These are phyloP conservation scores for Pollicipes pollicipes DNA, from an alignment of 1,140 invertebrate genomes.

Conservation along the genomic window DNA sequence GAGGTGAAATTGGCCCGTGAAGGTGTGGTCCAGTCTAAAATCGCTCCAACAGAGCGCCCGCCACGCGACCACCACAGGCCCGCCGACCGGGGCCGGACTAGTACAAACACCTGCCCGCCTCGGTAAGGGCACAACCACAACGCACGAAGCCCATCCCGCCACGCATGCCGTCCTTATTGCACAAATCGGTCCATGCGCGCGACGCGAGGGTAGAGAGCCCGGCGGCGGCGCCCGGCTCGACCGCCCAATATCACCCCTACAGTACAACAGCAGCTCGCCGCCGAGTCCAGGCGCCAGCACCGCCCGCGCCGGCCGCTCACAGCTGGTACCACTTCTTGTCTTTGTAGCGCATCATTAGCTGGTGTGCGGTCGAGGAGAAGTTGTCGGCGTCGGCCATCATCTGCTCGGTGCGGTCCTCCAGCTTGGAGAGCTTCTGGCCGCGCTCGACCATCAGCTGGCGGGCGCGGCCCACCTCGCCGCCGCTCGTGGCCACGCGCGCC, in stretches of 20 bases:
- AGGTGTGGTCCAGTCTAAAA: too few relatives aligned
- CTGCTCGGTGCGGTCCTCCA: constrained; percentile 76
- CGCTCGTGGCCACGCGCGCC: constrained; percentile 42
- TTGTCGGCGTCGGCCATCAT: constrained; percentile 82
- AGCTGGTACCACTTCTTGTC: constrained; percentile 99
- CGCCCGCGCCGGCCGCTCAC: constrained; percentile 39
- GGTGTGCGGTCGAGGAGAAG: constrained; percentile 67
- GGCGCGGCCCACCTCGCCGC: constrained; percentile 54
- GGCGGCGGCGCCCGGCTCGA: too few relatives aligned
- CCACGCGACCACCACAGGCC: too few relatives aligned
- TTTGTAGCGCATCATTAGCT: constrained; percentile 91
- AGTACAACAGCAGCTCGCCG: background rate
- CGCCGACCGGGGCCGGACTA: background rate
- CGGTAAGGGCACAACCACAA: too few relatives aligned
- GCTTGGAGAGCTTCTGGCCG: constrained; percentile 75
- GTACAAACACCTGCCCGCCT: background rate
- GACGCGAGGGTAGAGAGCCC: too few relatives aligned
- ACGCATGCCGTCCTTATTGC: background rate
- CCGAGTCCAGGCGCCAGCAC: background rate
- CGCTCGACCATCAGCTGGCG: constrained; percentile 73
- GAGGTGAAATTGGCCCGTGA: too few relatives aligned
- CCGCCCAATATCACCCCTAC: background rate
- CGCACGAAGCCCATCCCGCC: too few relatives aligned
- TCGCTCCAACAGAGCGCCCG: too few relatives aligned
- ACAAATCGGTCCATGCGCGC: background rate